Conservation (phyloP, 2,797 vertebrate genomes). For the Triplophysa yarkandensis region DNA sequence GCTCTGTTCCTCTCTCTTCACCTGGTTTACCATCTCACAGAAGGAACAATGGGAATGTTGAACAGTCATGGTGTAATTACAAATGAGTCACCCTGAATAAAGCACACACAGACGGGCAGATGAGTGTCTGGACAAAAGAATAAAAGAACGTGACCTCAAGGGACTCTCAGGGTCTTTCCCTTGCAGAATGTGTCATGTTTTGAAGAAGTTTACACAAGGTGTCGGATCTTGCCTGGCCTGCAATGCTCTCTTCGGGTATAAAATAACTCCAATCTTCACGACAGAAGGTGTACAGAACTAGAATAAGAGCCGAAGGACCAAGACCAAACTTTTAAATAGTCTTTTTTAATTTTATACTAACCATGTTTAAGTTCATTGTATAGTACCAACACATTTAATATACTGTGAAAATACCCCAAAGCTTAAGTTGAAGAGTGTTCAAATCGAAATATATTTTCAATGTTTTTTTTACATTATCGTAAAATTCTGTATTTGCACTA, state of each 20-base stretch:
- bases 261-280: not conserved
- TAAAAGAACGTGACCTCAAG: slow-evolving; percentile 28
- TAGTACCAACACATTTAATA: too few species aligned
- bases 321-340: too few species aligned
- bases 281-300: not conserved
- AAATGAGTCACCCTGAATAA: slow-evolving; percentile 18
- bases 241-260: not conserved
- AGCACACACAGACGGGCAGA: slow-evolving; percentile 4
- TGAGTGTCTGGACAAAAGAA: slow-evolving; percentile 38
- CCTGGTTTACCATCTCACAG: slow-evolving; percentile 7
- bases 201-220: slow-evolving; percentile 11
- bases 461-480: too few species aligned
- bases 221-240: slow-evolving; percentile 9
- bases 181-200: slow-evolving; percentile 22
- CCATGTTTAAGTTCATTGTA: too few species aligned
- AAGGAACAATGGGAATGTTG: not conserved
- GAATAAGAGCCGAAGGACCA: not conserved
- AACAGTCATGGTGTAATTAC: slow-evolving; percentile 21
- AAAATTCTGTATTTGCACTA: not conserved
- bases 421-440: too few species aligned
- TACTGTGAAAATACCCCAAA: too few species aligned
- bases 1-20: slow-evolving; percentile 10
- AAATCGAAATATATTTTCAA: too few species aligned
- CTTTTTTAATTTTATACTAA: too few species aligned
- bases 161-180: slow-evolving; percentile 22